Evolutionary conservation across 2,797 vertebrate genomes (phyloP), one percentile per base, ranked within the genome.

Genomic region (Anabacerthia variegaticeps): DNA sequence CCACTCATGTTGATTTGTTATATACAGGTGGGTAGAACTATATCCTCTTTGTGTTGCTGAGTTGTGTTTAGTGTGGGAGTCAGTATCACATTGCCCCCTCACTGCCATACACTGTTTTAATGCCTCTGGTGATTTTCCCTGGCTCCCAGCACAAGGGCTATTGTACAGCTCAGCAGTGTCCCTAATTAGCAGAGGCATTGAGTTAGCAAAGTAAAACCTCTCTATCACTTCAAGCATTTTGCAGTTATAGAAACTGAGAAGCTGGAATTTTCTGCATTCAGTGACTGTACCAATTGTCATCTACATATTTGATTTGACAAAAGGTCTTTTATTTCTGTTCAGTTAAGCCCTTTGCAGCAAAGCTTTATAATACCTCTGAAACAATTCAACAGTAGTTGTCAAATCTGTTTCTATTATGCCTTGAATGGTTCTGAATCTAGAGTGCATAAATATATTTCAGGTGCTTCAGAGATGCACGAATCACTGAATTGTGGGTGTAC

Each of bases 341-440:
- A 1, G 66, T 73, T 95, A 79, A 93, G 36, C 61, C 93, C 51
- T 78, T 84, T 85, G 59, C 89, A 92, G 56, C 37, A 90, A 82
- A 78, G 48, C 49, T 92, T 80, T 84, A 27, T 68, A 82, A 93
- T 65, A 71, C 52, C 65, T 88, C 88, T 90, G 91, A 93, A 95
- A 88, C 91, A 91, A 79, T 86, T 86, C 88, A 85, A 61, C 43
- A 28, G 71, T 63, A 90, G 67, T 95, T 97, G 92, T 97, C 95
- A 96, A 69, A 91, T 89, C 76, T 94, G n/a, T 93, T 95, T 95
- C 91, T 95, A 90, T 82, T 82, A 95, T 48, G 46, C 51, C 36
- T 78, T 73, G 94, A 95, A 76, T 65, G 63, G 54, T 92, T 94
- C 83, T 95, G 90, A 94, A 81, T 94, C 83, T 69, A 20, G 80